Percentiles rank a stretch among this genome's conserved stretches.
Conservation (phyloP, 2,888 invertebrate genomes). For the Napeogenes sylphis region DNA sequence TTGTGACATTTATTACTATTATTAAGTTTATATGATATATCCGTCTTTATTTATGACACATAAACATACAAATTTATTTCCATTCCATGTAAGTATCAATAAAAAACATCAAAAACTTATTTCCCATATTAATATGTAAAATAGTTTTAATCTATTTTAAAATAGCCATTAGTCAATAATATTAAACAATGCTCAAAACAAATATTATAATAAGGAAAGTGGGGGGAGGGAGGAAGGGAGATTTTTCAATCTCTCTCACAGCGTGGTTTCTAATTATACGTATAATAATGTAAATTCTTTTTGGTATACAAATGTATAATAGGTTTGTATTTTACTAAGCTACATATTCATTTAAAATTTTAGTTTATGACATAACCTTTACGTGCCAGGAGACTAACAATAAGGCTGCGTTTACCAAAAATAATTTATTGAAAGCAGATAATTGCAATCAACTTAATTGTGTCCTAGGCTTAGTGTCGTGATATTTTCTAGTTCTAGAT, state of each 20-base stretch:
- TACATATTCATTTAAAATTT: too few species aligned
- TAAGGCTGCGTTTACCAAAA: too few species aligned
- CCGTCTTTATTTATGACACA: too few species aligned
- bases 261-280: conserved; percentile 60
- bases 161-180: conserved; percentile 31
- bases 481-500: too few species aligned
- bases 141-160: conserved; percentile 15
- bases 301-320: conserved; percentile 33
- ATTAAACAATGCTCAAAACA: conserved; percentile 30
- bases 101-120: conserved; percentile 7
- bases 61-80: too few species aligned
- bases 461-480: too few species aligned
- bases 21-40: too few species aligned
- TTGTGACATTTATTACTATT: too few species aligned
- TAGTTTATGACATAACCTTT: too few species aligned
- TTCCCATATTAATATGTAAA: neutral
- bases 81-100: neutral
- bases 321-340: conserved; percentile 21
- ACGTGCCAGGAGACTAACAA: too few species aligned
- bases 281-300: conserved; percentile 55
- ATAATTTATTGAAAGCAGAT: too few species aligned
- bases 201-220: conserved; percentile 23
- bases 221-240: conserved; percentile 19
- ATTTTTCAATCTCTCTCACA: conserved; percentile 66
- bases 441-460: too few species aligned